Base-by-base conservation (phyloP, 2,888 invertebrate species). In the Oconnorella tubifera region DNA sequence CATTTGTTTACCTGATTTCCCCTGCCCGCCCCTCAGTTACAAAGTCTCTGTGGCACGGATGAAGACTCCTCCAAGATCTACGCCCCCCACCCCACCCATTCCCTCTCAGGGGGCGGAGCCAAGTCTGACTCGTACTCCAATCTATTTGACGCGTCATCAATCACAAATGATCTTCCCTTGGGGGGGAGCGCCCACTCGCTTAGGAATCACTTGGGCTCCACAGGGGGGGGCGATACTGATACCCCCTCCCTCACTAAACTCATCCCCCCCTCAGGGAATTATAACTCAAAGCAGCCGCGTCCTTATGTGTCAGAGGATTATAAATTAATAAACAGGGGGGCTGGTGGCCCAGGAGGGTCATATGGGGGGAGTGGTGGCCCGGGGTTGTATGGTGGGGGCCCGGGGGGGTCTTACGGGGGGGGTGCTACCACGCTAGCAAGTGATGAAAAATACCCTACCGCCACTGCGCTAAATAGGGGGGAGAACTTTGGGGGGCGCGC, bases 151-250 rank as follows among this genome's bases (percentile, higher is more conserved):
- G 63, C 57, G n/a, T 58, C 32, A 2, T 31, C 55, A 19, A 56
- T 64, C 31, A n/a, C n/a, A n/a, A n/a, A n/a, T n/a, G 72, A 71
- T 25, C 48, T 72, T 28, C 68, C 72, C 3, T 64, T 72, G 29
- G 70, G 72, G 1, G 70, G 69, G 32, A 71, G 69, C 58, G 72
- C 72, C 4, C 70, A 71, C 63, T 70, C 70, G 40, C 64, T 71
- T 32, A 59, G 67, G 31, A 67, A 64, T 40, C 63, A 69, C 32
- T 58, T 67, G 27, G 28, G 49, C n/a, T 27, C 55, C 31, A 28
- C 60, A 27, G n/a, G n/a, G n/a, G n/a, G n/a, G n/a, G n/a, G n/a
- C n/a, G n/a, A n/a, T n/a, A 51, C 27, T 25, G 59, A 59, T 59
- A 33, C 62, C 25, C 29, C 28, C 23, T 51, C 51, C n/a, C 59